A percentile compares a stretch with the other conserved stretches of the same genome.
Evolutionary conservation across 2,113 vertebrate genomes (phyloP).

Genomic region (Sinocyclocheilus rhinocerous): DNA sequence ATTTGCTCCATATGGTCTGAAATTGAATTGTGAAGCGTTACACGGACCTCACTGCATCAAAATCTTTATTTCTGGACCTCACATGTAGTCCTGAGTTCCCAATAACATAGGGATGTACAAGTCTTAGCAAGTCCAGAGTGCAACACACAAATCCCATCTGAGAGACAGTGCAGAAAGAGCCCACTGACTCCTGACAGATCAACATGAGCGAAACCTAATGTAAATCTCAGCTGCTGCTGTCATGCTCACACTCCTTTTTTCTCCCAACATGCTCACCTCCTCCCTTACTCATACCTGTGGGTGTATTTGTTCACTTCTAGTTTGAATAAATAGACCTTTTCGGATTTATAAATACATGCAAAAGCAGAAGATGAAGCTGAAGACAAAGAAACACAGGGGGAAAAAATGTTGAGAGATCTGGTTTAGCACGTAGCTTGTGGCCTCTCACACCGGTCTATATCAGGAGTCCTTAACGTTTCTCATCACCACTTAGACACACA

Average conservation of each 20-base stretch:
- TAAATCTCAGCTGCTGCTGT: conserved; percentile 51
- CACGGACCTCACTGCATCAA: background rate
- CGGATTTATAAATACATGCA: conserved; percentile 17
- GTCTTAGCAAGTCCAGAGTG: background rate
- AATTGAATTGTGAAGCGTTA: too few species aligned
- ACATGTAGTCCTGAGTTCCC: background rate
- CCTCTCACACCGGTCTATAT: background rate
- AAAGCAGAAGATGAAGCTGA: background rate
- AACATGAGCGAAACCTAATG: conserved; percentile 56
- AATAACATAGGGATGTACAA: background rate
- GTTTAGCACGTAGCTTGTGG: background rate
- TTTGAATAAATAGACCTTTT: conserved; percentile 5
- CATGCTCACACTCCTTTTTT: conserved; percentile 45
- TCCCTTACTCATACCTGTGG: conserved; percentile 22
- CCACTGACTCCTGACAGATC: conserved; percentile 56
- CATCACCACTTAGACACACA: background rate
- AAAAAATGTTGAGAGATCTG: background rate
- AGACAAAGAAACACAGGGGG: background rate
- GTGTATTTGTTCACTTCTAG: conserved; percentile 3
- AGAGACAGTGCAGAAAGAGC: background rate
- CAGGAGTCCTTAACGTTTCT: conserved; percentile 9
- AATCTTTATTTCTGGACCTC: background rate
- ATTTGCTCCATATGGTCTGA: too few species aligned
- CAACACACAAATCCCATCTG: conserved; percentile 44
- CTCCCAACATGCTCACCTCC: conserved; percentile 12